phyloP scores from a whole-genome alignment of 2,888 invertebrate genomes.

The Diarsia brunnea region DNA sequence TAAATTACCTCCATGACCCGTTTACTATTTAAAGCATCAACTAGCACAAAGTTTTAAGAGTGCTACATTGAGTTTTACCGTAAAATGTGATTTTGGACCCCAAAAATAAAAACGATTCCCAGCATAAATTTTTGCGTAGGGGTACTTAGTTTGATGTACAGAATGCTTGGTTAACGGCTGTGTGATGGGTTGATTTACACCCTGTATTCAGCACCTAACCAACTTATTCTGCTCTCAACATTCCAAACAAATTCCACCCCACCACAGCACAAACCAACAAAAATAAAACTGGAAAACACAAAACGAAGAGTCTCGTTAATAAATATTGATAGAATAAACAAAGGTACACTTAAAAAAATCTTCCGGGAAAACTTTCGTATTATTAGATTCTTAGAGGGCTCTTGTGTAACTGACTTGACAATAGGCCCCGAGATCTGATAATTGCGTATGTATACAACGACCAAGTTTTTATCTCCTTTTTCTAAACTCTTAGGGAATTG shows the following conservation, averaged over 20 bases:
- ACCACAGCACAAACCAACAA: neutral
- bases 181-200: no score
- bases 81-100: no score
- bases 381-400: conserved; percentile 56
- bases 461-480: conserved; percentile 62
- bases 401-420: conserved; percentile 58
- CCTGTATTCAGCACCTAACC: neutral
- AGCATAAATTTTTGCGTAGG: no score
- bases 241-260: neutral
- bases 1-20: no score
- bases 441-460: conserved; percentile 63
- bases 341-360: conserved; percentile 38
- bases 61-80: no score
- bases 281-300: conserved; percentile 15
- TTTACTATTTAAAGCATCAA: no score
- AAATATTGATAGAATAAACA: conserved; percentile 57
- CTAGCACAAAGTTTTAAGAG: no score
- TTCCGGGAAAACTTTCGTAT: conserved; percentile 49
- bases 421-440: conserved; percentile 66
- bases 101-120: no score
- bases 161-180: no score
- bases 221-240: neutral
- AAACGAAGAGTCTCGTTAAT: conserved; percentile 19
- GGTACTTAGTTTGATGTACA: no score
- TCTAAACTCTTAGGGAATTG: conserved; percentile 46